A percentile compares a stretch with the other conserved stretches of the same genome.
Conservation (phyloP, 2,888 invertebrate species). For the Embidobia sp. region DNA sequence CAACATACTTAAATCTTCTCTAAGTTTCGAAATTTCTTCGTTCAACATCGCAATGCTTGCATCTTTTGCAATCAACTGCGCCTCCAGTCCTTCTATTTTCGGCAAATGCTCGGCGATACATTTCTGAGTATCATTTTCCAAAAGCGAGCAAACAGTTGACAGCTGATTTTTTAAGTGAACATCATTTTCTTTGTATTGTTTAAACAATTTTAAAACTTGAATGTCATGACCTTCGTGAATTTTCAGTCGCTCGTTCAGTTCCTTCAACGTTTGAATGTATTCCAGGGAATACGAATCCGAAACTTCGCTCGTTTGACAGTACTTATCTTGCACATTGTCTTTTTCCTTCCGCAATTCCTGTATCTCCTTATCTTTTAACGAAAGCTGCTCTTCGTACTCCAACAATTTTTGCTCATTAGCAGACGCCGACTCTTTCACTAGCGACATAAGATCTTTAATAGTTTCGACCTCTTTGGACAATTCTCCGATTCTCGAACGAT, state of each 20-base stretch:
- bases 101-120: no score
- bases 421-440: constrained; percentile 63
- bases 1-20: constrained; percentile 62
- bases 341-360: constrained; percentile 61
- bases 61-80: constrained; percentile 65
- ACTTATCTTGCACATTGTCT: constrained; percentile 53
- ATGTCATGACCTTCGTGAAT: constrained; percentile 64
- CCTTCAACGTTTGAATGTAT: constrained; percentile 64
- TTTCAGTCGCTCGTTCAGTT: constrained; percentile 64
- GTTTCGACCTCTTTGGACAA: constrained; percentile 68
- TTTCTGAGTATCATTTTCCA: constrained; percentile 67
- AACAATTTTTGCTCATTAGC: constrained; percentile 65
- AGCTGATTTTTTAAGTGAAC: constrained; percentile 68
- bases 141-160: constrained; percentile 59
- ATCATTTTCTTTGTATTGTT: constrained; percentile 67
- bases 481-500: constrained; percentile 59
- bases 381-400: constrained; percentile 66
- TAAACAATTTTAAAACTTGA: constrained; percentile 60
- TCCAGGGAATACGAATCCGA: constrained; percentile 52
- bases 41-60: constrained; percentile 61
- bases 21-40: constrained; percentile 51
- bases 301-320: constrained; percentile 44
- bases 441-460: constrained; percentile 65
- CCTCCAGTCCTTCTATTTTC: constrained; percentile 68
- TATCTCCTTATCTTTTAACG: constrained; percentile 65